Evolutionary conservation across 2,113 vertebrate species (phyloP).

Genomic region (Crotalus helleri): DNA sequence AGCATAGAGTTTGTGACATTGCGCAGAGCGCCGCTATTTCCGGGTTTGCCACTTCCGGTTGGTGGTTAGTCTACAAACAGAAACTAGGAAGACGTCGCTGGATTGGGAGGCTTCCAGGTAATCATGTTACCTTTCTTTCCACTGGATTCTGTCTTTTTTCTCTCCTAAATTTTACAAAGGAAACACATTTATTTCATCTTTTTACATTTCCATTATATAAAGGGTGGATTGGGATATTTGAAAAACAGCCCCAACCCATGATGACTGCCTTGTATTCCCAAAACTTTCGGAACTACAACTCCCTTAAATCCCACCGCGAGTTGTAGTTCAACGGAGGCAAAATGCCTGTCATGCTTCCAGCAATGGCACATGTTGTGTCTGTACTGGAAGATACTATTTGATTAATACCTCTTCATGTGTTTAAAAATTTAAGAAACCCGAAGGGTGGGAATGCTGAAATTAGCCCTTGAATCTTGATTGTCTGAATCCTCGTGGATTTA

Average conservation of each 20-base stretch:
- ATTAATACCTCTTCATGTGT: not conserved
- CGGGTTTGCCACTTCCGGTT: fast-evolving
- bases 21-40: not conserved
- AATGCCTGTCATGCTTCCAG: not conserved
- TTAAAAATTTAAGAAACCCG: not conserved
- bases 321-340: not conserved
- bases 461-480: not conserved
- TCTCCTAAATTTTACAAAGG: not conserved
- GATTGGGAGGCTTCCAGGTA: fast-evolving
- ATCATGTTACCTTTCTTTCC: not conserved
- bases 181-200: not conserved
- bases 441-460: not conserved
- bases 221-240: not conserved
- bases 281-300: not conserved
- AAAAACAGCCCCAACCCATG: not conserved
- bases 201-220: not conserved
- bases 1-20: too few relatives aligned
- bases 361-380: not conserved
- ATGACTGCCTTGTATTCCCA: not conserved
- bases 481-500: not conserved
- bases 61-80: not conserved
- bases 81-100: fast-evolving
- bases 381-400: not conserved
- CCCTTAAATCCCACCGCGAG: not conserved
- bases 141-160: fast-evolving